A percentile compares a stretch with the other conserved stretches of the same genome.
These are phyloP conservation scores for Bellardia pandia DNA, from an alignment of 2,888 invertebrate genomes.

Conservation along the genomic window DNA sequence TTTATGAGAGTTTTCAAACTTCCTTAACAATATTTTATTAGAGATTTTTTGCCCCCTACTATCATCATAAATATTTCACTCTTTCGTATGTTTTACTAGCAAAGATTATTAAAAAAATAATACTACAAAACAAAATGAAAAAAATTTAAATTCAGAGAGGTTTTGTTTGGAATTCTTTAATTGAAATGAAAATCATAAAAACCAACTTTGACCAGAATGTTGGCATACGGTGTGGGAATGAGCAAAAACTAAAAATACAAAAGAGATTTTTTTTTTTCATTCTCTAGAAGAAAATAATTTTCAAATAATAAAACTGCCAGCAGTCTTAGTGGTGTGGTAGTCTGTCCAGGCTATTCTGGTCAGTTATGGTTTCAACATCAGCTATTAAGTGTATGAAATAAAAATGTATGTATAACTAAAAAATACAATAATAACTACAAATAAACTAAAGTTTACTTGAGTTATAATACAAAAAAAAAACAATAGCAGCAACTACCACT, in stretches of 20 bases:
- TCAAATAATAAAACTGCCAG: conserved; percentile 40
- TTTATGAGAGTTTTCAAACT: conserved; percentile 65
- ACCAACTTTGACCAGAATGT: conserved; percentile 47
- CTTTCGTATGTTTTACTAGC: neutral
- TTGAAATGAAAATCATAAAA: conserved; percentile 63
- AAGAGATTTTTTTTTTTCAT: neutral
- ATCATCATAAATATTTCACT: conserved; percentile 14
- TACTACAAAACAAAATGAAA: conserved; percentile 14
- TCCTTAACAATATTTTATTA: conserved; percentile 65
- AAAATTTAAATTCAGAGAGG: conserved; percentile 49
- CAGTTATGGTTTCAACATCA: conserved; percentile 35
- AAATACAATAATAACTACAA: conserved; percentile 23
- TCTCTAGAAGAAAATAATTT: conserved; percentile 17
- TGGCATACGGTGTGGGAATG: conserved; percentile 16
- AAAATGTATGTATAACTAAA: neutral
- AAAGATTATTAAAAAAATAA: conserved; percentile 5
- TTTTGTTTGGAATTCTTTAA: conserved; percentile 57
- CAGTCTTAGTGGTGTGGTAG: neutral
- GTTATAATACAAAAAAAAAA: conserved; percentile 39
- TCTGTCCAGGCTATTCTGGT: neutral
- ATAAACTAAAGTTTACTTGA: conserved; percentile 47
- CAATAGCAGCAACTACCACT: conserved; percentile 13
- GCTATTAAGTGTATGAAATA: neutral
- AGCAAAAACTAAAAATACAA: conserved; percentile 21
- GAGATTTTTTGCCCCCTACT: conserved; percentile 26